phyloP scores from a whole-genome alignment of 1,140 invertebrate species.

The Caenorhabditis tropicalis region DNA sequence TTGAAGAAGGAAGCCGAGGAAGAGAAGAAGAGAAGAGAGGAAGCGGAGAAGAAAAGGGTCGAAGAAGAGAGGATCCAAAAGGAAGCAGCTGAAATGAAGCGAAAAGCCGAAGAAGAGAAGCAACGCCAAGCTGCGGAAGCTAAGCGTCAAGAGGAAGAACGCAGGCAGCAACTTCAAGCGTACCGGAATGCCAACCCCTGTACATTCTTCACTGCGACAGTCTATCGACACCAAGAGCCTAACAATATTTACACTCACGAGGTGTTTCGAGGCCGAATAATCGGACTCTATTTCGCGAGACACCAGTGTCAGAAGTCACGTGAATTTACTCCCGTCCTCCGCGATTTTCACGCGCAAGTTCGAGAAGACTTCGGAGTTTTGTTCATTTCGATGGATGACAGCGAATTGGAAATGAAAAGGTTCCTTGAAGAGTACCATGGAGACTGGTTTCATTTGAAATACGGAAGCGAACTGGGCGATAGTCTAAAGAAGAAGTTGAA shows the following conservation, averaged over 20 bases:
- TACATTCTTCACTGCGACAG: background rate
- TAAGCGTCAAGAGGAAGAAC: background rate
- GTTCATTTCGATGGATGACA: constrained; percentile 64
- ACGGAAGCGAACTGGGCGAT: too few species aligned
- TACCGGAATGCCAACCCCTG: background rate
- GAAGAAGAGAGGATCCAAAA: background rate
- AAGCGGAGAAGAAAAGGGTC: background rate
- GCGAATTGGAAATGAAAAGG: constrained; percentile 62
- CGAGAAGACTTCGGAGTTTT: constrained; percentile 68
- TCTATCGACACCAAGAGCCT: background rate
- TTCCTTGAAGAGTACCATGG: constrained; percentile 66
- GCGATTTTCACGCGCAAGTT: constrained; percentile 64
- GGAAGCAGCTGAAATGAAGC: background rate
- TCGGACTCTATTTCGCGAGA: constrained; percentile 70
- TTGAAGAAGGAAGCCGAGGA: too few species aligned
- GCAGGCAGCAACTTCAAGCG: background rate
- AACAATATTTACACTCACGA: background rate
- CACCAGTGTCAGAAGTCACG: constrained; percentile 68
- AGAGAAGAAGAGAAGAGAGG: background rate
- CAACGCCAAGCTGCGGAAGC: background rate
- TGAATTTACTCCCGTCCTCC: constrained; percentile 65
- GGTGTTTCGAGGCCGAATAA: constrained; percentile 56
- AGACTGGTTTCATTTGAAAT: constrained; percentile 62
- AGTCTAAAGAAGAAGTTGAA: too few species aligned
- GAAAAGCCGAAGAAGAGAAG: background rate